phyloP scores from a whole-genome alignment of 2,113 vertebrate species.

The Chaenogobius annularis region DNA sequence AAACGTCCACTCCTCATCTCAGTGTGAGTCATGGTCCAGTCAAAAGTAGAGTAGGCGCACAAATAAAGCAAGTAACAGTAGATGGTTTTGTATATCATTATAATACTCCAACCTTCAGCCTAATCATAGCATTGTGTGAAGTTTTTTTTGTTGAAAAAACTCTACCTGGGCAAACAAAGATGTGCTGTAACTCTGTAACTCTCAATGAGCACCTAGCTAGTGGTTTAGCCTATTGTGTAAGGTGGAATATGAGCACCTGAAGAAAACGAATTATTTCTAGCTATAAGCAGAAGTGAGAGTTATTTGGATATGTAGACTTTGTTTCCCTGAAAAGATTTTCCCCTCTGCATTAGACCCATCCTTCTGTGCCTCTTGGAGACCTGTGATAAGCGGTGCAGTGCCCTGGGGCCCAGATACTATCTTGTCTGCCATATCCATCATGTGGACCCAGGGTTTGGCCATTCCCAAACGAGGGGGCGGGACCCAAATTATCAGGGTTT shows the following conservation, averaged over 20 bases:
- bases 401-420: background rate
- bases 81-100: background rate
- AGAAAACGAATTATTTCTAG: background rate
- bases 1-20: background rate
- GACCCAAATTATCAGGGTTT: too few relatives aligned
- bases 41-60: background rate
- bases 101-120: background rate
- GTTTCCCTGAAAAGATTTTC: too few relatives aligned
- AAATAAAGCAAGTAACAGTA: background rate
- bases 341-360: background rate
- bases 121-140: too few relatives aligned
- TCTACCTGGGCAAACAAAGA: background rate
- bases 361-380: background rate
- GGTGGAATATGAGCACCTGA: background rate
- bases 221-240: too few relatives aligned
- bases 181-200: too few relatives aligned
- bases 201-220: too few relatives aligned
- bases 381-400: background rate
- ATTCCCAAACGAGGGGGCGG: too few relatives aligned
- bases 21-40: background rate
- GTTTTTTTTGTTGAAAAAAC: too few relatives aligned
- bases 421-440: background rate
- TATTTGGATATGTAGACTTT: background rate
- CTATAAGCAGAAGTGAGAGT: background rate
- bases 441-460: too few relatives aligned